Conservation (phyloP, 2,113 vertebrate genomes). For the Carettochelys insculpta region DNA sequence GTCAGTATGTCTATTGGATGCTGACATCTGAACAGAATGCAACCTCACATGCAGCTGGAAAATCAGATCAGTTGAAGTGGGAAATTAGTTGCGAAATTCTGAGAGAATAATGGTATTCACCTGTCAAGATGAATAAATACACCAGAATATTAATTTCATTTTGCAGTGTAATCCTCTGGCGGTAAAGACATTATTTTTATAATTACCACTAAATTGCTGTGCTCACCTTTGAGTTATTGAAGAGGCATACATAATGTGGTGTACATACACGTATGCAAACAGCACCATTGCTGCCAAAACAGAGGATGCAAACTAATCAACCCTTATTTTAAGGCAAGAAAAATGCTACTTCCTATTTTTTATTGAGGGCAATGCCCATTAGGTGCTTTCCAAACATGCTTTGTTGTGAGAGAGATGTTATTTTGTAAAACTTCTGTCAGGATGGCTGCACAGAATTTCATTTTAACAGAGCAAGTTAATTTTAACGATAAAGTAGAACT, state of each 20-base stretch:
- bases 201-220: background rate
- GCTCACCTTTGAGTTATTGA: background rate
- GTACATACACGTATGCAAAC: background rate
- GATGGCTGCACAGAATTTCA: background rate
- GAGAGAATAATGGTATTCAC: background rate
- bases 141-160: background rate
- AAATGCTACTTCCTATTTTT: background rate
- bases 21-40: background rate
- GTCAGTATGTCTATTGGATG: background rate
- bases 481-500: background rate
- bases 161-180: background rate
- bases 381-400: background rate
- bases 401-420: background rate
- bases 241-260: background rate
- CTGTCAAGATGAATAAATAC: background rate
- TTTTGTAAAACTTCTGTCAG: background rate
- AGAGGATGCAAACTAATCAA: background rate
- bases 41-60: background rate
- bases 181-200: background rate
- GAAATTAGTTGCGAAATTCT: background rate
- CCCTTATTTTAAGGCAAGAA: background rate
- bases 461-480: background rate
- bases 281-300: background rate
- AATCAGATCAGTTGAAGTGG: background rate
- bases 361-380: background rate